These are phyloP conservation scores for Drosophila nebulosa DNA, from an alignment of 1,140 invertebrate species.

Conservation along the genomic window DNA sequence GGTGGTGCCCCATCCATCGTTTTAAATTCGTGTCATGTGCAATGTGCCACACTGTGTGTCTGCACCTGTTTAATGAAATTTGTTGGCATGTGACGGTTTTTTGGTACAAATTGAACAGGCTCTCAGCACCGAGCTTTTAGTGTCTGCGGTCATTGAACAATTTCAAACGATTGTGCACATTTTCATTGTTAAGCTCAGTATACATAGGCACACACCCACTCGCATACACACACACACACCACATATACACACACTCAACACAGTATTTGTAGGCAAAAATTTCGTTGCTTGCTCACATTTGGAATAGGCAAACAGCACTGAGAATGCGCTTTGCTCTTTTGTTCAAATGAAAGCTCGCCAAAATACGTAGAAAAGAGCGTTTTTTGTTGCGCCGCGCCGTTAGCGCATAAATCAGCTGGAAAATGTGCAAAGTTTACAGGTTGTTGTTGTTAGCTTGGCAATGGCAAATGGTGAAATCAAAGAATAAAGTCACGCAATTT, in stretches of 20 bases:
- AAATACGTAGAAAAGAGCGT: conserved; percentile 6
- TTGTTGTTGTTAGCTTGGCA: conserved; percentile 32
- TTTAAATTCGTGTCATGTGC: too few species aligned
- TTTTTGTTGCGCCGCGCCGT: conserved; percentile 20
- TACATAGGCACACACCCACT: background rate
- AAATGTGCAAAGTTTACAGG: conserved; percentile 51
- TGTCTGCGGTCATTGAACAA: background rate
- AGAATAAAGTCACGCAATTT: conserved; percentile 79
- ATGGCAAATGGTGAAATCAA: conserved; percentile 60
- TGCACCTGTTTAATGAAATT: conserved; percentile 14
- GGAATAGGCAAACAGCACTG: conserved; percentile 54
- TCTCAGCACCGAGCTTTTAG: conserved; percentile 40
- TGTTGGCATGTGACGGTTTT: conserved; percentile 62
- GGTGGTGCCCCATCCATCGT: too few species aligned
- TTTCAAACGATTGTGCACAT: background rate
- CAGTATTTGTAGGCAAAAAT: conserved; percentile 43
- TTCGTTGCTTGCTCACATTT: conserved; percentile 67
- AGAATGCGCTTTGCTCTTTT: conserved; percentile 2
- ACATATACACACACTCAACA: conserved; percentile 2
- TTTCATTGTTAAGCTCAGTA: background rate
- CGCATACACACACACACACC: background rate
- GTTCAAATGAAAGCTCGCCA: conserved; percentile 46
- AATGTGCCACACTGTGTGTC: background rate
- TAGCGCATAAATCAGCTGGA: conserved; percentile 46
- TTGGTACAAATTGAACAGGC: conserved; percentile 63